phyloP scores from a whole-genome alignment of 2,113 vertebrate genomes.

The Periophthalmodon schlosseri region DNA sequence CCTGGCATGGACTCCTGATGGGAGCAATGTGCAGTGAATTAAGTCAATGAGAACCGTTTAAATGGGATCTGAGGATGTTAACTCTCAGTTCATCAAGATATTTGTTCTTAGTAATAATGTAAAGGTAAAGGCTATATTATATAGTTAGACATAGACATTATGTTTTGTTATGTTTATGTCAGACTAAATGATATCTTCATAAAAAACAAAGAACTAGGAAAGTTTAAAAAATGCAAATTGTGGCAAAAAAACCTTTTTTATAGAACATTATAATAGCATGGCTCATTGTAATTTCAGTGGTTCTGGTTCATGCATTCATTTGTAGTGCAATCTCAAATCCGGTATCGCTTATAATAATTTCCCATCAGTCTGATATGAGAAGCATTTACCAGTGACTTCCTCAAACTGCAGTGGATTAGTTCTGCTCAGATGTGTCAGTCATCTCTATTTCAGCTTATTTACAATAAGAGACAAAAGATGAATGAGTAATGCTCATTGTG shows the following conservation, averaged over 20 bases:
- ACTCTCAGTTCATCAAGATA: neutral
- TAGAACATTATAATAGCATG: too few relatives aligned
- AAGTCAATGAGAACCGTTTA: slow-evolving; percentile 34
- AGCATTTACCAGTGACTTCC: neutral
- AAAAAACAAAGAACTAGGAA: neutral
- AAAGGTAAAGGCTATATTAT: neutral
- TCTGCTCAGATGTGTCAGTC: slow-evolving; percentile 14
- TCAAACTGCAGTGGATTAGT: neutral
- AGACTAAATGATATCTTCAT: neutral
- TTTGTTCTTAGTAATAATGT: neutral
- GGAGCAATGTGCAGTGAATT: slow-evolving; percentile 59
- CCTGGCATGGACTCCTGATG: slow-evolving; percentile 72
- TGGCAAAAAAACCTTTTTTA: too few relatives aligned
- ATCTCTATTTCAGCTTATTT: slow-evolving; percentile 27
- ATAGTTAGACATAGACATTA: too few relatives aligned
- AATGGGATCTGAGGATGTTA: slow-evolving; percentile 8
- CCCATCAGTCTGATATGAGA: neutral
- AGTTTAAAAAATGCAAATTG: too few relatives aligned
- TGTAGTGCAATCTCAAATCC: neutral
- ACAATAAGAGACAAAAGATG: slow-evolving; percentile 44
- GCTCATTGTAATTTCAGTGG: too few relatives aligned
- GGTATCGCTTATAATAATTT: neutral
- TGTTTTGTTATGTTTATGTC: neutral
- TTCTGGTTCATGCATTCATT: too few relatives aligned
- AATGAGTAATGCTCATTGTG: slow-evolving; percentile 43